Percentiles rank a stretch among this genome's conserved stretches.
Evolutionary conservation across 2,797 vertebrate genomes (phyloP).

Genomic region (Iguana delicatissima): DNA sequence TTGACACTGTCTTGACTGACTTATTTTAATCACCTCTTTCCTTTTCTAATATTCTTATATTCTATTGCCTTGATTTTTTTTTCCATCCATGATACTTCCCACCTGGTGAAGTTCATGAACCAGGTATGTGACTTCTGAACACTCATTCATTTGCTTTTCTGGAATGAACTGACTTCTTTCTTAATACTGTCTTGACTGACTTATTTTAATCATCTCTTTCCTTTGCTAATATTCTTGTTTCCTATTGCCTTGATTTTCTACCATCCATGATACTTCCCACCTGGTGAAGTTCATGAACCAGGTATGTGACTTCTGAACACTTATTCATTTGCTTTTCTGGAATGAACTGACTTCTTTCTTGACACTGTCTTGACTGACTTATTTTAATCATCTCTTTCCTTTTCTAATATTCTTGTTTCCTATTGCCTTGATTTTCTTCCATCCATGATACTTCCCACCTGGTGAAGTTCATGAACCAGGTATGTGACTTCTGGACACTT

Average conservation of each 20-base stretch:
- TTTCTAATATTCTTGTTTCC: constrained; percentile 58
- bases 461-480: constrained; percentile 74
- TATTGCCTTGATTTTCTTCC: constrained; percentile 63
- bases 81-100: constrained; percentile 36
- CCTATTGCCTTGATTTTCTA: constrained; percentile 64
- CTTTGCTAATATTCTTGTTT: constrained; percentile 55
- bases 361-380: background rate
- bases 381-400: background rate
- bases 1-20: background rate
- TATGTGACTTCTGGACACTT: constrained; percentile 45
- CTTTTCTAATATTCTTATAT: constrained; percentile 55
- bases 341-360: background rate
- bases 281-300: constrained; percentile 72
- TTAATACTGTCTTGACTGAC: background rate
- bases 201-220: background rate
- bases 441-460: constrained; percentile 47
- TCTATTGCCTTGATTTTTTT: constrained; percentile 61
- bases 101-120: too few relatives aligned
- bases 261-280: constrained; percentile 44
- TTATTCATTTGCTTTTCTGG: constrained; percentile 15
- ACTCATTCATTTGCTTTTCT: constrained; percentile 7
- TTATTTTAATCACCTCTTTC: background rate
- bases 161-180: background rate
- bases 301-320: constrained; percentile 57
- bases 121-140: too few relatives aligned